Percentiles rank a stretch among this genome's conserved stretches.
phyloP scores from a whole-genome alignment of 2,113 vertebrate species.

The Ahaetulla prasina region DNA sequence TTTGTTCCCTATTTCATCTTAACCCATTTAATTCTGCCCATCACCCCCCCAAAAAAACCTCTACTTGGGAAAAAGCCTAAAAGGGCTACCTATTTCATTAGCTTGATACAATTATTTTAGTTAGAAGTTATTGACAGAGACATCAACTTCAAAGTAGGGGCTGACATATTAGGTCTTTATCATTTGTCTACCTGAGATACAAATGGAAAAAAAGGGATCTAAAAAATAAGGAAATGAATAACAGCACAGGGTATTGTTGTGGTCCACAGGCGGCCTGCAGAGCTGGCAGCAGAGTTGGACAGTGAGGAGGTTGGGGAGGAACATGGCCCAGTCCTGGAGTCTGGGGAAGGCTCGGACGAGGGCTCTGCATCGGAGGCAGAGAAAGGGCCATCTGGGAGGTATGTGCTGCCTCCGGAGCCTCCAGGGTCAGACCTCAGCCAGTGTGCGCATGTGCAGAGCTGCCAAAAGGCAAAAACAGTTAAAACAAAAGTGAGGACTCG shows the following conservation, averaged over 20 bases:
- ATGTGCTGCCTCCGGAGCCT: too few relatives aligned
- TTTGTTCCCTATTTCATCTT: not conserved
- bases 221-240: not conserved
- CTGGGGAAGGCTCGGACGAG: too few relatives aligned
- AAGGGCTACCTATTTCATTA: not conserved
- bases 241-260: not conserved
- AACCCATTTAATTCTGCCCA: not conserved
- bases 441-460: too few relatives aligned
- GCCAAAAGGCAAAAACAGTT: too few relatives aligned
- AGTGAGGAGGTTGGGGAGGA: too few relatives aligned
- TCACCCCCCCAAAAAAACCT: not conserved
- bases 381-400: too few relatives aligned
- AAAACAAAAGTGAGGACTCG: too few relatives aligned
- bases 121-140: not conserved
- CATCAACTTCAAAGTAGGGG: not conserved
- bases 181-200: not conserved
- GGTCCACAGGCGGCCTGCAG: too few relatives aligned
- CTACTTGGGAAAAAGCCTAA: not conserved
- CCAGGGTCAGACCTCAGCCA: too few relatives aligned
- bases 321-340: too few relatives aligned
- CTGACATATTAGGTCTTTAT: not conserved
- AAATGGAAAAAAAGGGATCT: not conserved
- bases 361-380: too few relatives aligned
- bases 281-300: too few relatives aligned
- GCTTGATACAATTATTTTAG: not conserved